Evolutionary conservation across 2,113 vertebrate species (phyloP).

Genomic region (Xenopus laevis): DNA sequence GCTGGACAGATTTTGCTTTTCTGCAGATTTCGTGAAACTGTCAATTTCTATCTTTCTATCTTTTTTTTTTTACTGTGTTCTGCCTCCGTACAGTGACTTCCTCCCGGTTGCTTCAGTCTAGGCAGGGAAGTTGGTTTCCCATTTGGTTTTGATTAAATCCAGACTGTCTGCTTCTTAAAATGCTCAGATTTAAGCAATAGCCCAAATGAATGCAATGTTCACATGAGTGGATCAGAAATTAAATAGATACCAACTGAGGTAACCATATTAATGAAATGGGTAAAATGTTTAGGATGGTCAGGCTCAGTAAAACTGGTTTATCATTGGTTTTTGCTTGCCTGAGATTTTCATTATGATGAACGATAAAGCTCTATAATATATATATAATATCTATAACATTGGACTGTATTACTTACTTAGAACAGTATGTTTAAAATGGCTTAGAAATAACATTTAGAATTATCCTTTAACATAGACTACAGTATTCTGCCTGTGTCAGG

Average conservation of each 20-base stretch:
- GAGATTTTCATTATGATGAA: too few species aligned
- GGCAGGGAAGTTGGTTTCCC: constrained; percentile 73
- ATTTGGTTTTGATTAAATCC: constrained; percentile 96
- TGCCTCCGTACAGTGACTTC: constrained; percentile 70
- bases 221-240: constrained; percentile 6
- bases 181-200: constrained; percentile 62
- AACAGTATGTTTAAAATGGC: too few species aligned
- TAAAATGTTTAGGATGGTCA: too few species aligned
- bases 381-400: too few species aligned
- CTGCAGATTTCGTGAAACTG: constrained; percentile 61
- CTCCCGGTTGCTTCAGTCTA: constrained; percentile 65
- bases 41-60: constrained; percentile 66
- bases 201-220: constrained; percentile 23
- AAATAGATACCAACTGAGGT: background rate
- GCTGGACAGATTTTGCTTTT: constrained; percentile 58
- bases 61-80: constrained; percentile 56
- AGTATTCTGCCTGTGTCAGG: too few species aligned
- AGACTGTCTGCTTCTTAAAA: constrained; percentile 76
- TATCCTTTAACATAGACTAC: too few species aligned
- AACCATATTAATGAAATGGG: background rate
- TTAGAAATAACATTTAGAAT: too few species aligned
- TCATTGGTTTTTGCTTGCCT: too few species aligned
- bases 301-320: background rate
- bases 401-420: too few species aligned
- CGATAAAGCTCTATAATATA: too few species aligned